phyloP scores from a whole-genome alignment of 2,888 invertebrate species.

The Clivina fossor region DNA sequence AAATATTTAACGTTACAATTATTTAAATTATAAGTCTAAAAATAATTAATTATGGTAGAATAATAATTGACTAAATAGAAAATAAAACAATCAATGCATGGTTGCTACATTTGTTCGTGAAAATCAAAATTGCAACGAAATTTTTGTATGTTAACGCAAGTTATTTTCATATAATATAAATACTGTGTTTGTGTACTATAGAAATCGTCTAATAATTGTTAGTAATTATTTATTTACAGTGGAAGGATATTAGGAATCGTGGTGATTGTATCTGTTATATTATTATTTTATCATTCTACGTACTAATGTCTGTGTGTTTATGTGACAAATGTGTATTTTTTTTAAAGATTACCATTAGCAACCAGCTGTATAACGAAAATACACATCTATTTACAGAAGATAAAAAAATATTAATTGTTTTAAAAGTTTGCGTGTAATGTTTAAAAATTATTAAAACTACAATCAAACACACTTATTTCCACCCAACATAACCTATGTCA shows the following conservation, averaged over 20 bases:
- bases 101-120: constrained; percentile 19
- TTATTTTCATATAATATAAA: too few species aligned
- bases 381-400: constrained; percentile 22
- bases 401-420: constrained; percentile 3
- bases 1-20: constrained; percentile 24
- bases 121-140: too few species aligned
- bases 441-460: background rate
- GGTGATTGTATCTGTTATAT: too few species aligned
- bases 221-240: too few species aligned
- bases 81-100: constrained; percentile 28
- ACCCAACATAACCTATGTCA: too few species aligned
- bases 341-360: constrained; percentile 26
- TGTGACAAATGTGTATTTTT: background rate
- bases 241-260: too few species aligned
- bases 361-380: constrained; percentile 29
- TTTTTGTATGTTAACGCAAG: too few species aligned
- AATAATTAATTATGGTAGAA: constrained; percentile 20
- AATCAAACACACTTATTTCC: constrained; percentile 7
- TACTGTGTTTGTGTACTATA: too few species aligned
- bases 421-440: constrained; percentile 6
- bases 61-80: constrained; percentile 27
- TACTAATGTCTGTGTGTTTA: constrained; percentile 11
- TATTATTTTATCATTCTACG: too few species aligned
- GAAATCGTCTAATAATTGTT: too few species aligned
- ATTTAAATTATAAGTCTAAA: constrained; percentile 27